Base-by-base conservation (phyloP, 2,113 vertebrate genomes). In the Nothocercus nigrocapillus region DNA sequence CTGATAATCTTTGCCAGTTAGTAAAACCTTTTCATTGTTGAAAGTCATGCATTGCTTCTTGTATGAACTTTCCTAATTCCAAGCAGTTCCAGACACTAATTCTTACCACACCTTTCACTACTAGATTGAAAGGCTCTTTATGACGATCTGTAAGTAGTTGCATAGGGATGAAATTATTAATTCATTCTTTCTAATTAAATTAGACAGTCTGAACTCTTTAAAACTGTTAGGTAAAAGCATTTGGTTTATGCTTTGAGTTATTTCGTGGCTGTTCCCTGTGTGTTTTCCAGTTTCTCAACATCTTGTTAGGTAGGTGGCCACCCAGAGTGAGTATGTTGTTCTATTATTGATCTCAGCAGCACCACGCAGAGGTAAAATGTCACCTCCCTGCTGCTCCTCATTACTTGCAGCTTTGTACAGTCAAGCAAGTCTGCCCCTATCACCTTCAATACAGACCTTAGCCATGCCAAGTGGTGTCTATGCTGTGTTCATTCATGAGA, bases 301-400 rank as follows among this genome's bases (percentile, higher is more conserved):
- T 51, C 36, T 49, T 85, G 38, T 91, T 85, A 64, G 38, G 64
- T 61, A 4, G 0, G 67, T 84, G 68, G 61, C 88, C 94, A 88
- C 95, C 88, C 34, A 45, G 80, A 68, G 88, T 21, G 86, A 92
- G 67, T 70, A 28, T 5, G 11, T 84, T 93, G 90, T 56, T 96
- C 86, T 84, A 61, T 51, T 86, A 86, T 86, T 90, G 88, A 93
- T 94, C 86, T 92, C 90, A 86, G 83, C 76, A 95, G 80, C 77
- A 86, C 59, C 83, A 51, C 45, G 54, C 68, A 77, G 94, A 91
- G 69, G 61, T 78, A 94, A 94, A 95, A 96, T 93, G 88, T 92
- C 85, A 96, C 38, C 24, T 96, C 77, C 92, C 94, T 86, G 83
- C 94, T 96, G 95, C 34, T 94, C 34, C 80, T 95, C 77, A 82